Base-by-base conservation (phyloP, 2,113 vertebrate species). In the Microcebus jonahi region DNA sequence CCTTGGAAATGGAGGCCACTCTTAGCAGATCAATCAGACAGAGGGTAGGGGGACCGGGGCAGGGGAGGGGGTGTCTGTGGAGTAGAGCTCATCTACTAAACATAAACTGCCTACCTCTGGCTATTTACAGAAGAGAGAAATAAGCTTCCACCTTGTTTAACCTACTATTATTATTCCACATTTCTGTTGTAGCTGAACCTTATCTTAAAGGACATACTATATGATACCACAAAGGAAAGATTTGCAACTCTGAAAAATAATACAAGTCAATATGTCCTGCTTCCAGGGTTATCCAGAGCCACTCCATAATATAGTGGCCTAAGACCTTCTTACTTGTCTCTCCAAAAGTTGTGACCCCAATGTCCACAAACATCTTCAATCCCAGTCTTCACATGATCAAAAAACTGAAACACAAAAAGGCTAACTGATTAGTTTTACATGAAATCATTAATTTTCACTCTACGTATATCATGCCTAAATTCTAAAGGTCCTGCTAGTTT, bases 281-380 rank as follows among this genome's bases (percentile, higher is more conserved):
- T 50, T 71, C 53, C 18, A 48, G 63, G 42, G 21, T 23, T 34
- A 65, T 21, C 59, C 31, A 81, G 34, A 42, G 11, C 36, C 36
- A 50, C 34, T 8, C 15, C 2, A 42, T 20, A n/a, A 50, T 34
- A 70, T 2, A 65, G 39, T 39, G 93, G 94, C 55, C 55, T 63
- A 93, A 89, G 31, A 18, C 14, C 27, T 88, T 97, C 99, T 99
- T 99, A 99, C 99, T 99, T 99, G 98, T 99, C 99, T 99, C 99
- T 99, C 99, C 99, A 99, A 97, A 99, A 99, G 98, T 99, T 99
- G 98, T 99, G 99, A 97, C 99, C 99, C 99, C 99, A 99, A 48
- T 99, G 99, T 97, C 99, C 99, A 94, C 99, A 99, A 0, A 99
- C 99, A 97, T 99, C 99, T 98, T 99, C 99, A 96, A 99, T 99